A percentile compares a stretch with the other conserved stretches of the same genome.
Evolutionary conservation across 2,113 vertebrate species (phyloP).

Genomic region (Sminthopsis crassicaudata): DNA sequence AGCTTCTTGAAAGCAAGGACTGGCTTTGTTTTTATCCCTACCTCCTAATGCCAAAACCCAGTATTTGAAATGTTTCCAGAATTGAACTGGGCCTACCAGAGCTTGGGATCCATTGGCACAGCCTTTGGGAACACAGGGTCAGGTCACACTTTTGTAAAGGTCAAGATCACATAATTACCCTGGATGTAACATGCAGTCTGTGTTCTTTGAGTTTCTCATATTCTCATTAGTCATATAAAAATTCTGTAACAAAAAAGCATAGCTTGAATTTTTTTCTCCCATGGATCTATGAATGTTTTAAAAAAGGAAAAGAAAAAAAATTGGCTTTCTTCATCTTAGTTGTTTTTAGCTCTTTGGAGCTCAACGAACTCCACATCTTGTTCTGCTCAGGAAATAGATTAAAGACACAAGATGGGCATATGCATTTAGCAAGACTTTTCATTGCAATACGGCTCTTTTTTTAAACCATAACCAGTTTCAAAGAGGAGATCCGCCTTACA

Average conservation of each 20-base stretch:
- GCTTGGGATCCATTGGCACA: not conserved
- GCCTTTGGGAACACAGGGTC: not conserved
- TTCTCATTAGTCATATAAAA: conserved; percentile 61
- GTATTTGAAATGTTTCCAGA: not conserved
- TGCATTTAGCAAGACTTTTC: conserved; percentile 67
- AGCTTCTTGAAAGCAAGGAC: not conserved
- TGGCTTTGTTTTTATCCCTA: not conserved
- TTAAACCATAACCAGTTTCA: conserved; percentile 51
- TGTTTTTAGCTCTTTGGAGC: conserved; percentile 42
- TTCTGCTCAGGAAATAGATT: conserved; percentile 60
- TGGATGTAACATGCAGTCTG: conserved; percentile 46
- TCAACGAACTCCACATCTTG: conserved; percentile 77
- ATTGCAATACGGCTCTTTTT: conserved; percentile 61
- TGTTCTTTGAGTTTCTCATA: conserved; percentile 53
- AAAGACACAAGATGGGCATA: conserved; percentile 47
- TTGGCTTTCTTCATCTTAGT: conserved; percentile 57
- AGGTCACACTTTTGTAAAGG: conserved; percentile 25
- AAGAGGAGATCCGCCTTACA: conserved; percentile 37
- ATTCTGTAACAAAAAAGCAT: conserved; percentile 39
- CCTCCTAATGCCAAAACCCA: not conserved
- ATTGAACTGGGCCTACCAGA: not conserved
- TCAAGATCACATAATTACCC: conserved; percentile 19
- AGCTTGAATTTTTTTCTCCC: conserved; percentile 47
- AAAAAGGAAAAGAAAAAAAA: not conserved
- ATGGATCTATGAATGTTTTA: conserved; percentile 48